A percentile compares a stretch with the other conserved stretches of the same genome.
Conservation (phyloP, 2,797 vertebrate genomes). For the Dendrocincla tyrannina region DNA sequence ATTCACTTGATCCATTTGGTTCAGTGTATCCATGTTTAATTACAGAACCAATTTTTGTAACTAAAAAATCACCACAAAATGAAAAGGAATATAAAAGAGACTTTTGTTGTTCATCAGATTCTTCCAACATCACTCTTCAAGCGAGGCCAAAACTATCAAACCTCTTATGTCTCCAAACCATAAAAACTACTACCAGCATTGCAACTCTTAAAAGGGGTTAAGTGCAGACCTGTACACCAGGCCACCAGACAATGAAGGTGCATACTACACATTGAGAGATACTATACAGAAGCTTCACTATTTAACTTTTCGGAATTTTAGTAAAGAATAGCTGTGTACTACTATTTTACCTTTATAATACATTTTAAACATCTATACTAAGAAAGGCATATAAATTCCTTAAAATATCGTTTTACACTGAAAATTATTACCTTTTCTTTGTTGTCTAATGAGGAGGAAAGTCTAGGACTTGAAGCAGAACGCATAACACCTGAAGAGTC, state of each 20-base stretch:
- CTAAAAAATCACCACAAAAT: not conserved
- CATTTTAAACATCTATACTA: not conserved
- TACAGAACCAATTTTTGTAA: not conserved
- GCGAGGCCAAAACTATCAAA: not conserved
- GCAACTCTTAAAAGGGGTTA: not conserved
- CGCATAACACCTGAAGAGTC: conserved; percentile 94
- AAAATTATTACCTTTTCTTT: conserved; percentile 83
- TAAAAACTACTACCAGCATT: not conserved
- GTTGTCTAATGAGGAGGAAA: conserved; percentile 95
- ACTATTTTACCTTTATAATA: not conserved
- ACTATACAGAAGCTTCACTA: not conserved
- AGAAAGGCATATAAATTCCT: not conserved
- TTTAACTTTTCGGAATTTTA: not conserved
- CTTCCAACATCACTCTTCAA: not conserved
- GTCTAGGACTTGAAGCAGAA: conserved; percentile 95
- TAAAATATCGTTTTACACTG: not conserved
- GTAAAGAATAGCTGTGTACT: not conserved
- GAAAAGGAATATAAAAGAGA: not conserved
- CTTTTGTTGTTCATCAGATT: not conserved
- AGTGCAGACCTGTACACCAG: not conserved
- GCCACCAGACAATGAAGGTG: not conserved
- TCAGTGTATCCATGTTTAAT: not conserved
- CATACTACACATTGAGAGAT: not conserved
- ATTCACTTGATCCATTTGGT: not conserved
- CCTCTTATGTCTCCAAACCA: not conserved